Base-by-base conservation (phyloP, 2,797 vertebrate genomes). In the Chrysocyon brachyurus region DNA sequence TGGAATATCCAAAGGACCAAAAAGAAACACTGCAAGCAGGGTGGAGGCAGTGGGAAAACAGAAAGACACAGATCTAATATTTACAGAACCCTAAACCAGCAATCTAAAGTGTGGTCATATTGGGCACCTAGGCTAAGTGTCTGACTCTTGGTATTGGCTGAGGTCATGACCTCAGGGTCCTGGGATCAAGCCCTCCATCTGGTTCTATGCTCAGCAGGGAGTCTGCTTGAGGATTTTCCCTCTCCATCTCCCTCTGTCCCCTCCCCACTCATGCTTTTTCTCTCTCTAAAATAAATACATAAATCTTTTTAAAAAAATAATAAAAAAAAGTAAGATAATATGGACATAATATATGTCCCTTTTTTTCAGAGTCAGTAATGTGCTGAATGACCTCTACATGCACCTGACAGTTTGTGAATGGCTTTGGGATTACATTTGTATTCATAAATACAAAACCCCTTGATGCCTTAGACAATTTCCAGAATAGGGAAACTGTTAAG, bases 401-500 rank as follows among this genome's bases (percentile, higher is more conserved):
- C 1, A 5, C 46, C 61, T 70, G 31, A 46, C 22, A 77, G 28
- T 33, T 64, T 95, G 24, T 61, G 46, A 95, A 85, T 49, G 24
- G 2, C 63, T 88, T 93, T 70, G 28, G 17, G 46, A 93, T 78
- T 40, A 40, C 36, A 40, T 40, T 40, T 40, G 36, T 40, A 40
- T 40, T 73, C 56, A 61, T 92, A 78, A 92, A 88, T 59, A 90
- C 78, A 87, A 72, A 87, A 95, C 70, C 31, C 86, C 31, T 73
- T 73, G n/a, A 52, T 68, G 70, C 40, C 31, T 88, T 70, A 93
- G 73, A 24, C 22, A 59, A n/a, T 75, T 56, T 88, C 10, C n/a
- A 28, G 82, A 93, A 87, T 72, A 85, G 94, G 56, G 22, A 93
- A 77, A 91, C 5, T n/a, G 19, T 21, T 88, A 75, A 70, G n/a